phyloP scores from a whole-genome alignment of 2,797 vertebrate species.

The Amniataba percoides region DNA sequence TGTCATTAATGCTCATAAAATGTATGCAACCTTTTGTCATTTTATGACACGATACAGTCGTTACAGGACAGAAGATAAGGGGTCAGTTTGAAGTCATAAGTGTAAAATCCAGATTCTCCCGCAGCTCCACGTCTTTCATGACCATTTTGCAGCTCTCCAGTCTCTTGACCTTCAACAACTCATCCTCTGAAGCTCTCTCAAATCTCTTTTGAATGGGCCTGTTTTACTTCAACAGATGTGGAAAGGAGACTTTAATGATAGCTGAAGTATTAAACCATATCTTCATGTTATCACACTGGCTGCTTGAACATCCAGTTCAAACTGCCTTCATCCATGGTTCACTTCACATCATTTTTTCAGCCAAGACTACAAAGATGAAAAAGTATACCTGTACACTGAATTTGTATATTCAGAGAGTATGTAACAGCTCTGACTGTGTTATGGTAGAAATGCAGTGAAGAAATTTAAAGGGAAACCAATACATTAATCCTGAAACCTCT shows the following conservation, averaged over 20 bases:
- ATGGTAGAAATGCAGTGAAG: neutral
- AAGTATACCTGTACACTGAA: slow-evolving; percentile 8
- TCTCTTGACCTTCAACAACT: slow-evolving; percentile 46
- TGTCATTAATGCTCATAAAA: neutral
- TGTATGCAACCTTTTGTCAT: neutral
- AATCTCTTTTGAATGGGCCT: slow-evolving; percentile 49
- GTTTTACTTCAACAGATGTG: slow-evolving; percentile 66
- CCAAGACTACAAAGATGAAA: neutral
- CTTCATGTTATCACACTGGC: slow-evolving; percentile 39
- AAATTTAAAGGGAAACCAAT: neutral
- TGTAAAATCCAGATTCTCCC: slow-evolving; percentile 48
- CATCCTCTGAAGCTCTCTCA: slow-evolving; percentile 48
- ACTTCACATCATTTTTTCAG: neutral
- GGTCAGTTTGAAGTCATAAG: slow-evolving; percentile 30
- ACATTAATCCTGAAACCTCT: neutral
- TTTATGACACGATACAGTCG: neutral
- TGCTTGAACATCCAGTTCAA: slow-evolving; percentile 10
- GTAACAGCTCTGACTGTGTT: neutral
- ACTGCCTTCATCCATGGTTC: neutral
- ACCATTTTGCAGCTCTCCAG: slow-evolving; percentile 37
- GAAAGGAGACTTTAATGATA: slow-evolving; percentile 60
- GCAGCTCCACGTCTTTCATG: slow-evolving; percentile 21
- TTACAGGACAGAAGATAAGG: slow-evolving; percentile 27
- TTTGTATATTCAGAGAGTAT: neutral
- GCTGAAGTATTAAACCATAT: slow-evolving; percentile 55